Conservation (phyloP, 2,113 vertebrate genomes). For the Odocoileus virginianus region DNA sequence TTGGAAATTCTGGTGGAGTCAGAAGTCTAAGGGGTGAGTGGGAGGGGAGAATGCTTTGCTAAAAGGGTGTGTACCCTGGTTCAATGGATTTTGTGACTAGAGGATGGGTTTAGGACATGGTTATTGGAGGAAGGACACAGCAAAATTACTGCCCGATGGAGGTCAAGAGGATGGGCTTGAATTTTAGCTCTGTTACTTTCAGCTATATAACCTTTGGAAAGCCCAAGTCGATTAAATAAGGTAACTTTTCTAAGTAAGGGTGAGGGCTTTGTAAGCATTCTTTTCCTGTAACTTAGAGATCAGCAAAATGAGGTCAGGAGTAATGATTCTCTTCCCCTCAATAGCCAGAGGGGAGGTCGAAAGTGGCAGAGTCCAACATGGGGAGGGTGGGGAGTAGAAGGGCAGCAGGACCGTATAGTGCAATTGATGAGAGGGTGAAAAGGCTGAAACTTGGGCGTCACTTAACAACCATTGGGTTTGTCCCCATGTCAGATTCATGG, state of each 20-base stretch:
- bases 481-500: conserved; percentile 78
- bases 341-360: background rate
- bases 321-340: background rate
- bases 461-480: background rate
- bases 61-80: background rate
- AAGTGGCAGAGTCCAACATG: background rate
- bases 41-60: background rate
- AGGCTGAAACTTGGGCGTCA: background rate
- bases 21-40: background rate
- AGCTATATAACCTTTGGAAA: background rate
- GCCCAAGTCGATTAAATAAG: background rate
- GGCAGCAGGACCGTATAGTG: background rate
- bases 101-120: background rate
- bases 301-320: background rate
- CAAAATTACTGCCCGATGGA: background rate
- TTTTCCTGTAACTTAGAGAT: background rate
- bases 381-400: too few species aligned
- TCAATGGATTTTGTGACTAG: background rate
- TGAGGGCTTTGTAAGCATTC: background rate
- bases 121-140: background rate
- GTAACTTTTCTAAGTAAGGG: background rate
- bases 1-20: background rate
- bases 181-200: background rate
- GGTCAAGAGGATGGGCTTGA: background rate
- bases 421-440: background rate